Base-by-base conservation (phyloP, 2,888 invertebrate genomes). In the Chironomus tentans region DNA sequence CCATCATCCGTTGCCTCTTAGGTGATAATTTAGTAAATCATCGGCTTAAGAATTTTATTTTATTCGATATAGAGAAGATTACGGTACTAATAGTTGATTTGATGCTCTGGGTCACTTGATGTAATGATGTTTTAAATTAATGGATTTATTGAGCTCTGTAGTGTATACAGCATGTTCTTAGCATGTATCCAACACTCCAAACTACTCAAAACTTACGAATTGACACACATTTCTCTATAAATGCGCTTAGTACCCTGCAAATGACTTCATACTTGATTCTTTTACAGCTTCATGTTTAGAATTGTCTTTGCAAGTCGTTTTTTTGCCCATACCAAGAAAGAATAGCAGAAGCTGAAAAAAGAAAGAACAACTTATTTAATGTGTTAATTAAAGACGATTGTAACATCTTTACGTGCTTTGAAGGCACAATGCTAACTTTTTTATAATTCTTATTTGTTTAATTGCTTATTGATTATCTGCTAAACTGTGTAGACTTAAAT, bases 321-420 rank as follows among this genome's bases (percentile, higher is more conserved):
- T 38, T 38, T 38, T 38, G 38, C 38, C 10, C 38, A 38, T 38
- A 4, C 38, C 38, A 38, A 56, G 15, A 56, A 56, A 56, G 10
- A 50, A 50, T 50, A 50, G 18, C 56, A 38, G 38, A 38, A 38
- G 22, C 21, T 65, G 65, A 65, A 22, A 50, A 38, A 48, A 21
- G 24, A 38, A 10, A 21, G 15, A 24, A 38, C 61, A 62, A 28
- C 13, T 73, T 47, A 65, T 73, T 73, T 68, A 46, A 28, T 68
- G 65, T 68, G 68, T 68, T 68, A 46, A 68, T 68, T 68, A 46
- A 38, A 28, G 46, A 38, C 68, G 46, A 28, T 68, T 68, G 68
- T 46, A 68, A 18, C 28, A 24, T 28, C n/a, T 68, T 65, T 15
- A 46, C 28, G 68, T 68, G 28, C 68, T 65, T 65, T 15, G 56